A percentile compares a stretch with the other conserved stretches of the same genome.
Evolutionary conservation across 2,888 invertebrate species (phyloP).

Genomic region (Electrophaes corylata): DNA sequence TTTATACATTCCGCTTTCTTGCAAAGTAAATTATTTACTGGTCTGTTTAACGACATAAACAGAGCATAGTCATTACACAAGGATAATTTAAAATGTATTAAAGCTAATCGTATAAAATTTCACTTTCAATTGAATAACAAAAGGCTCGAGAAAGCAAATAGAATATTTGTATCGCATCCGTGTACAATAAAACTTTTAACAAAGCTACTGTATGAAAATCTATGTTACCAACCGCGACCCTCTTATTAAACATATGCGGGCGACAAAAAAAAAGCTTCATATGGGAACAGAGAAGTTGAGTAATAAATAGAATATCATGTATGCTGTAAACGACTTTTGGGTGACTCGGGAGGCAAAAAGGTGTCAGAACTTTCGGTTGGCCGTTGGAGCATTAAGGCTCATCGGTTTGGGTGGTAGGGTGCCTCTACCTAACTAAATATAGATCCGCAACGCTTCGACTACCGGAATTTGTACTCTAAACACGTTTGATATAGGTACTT

Average conservation of each 20-base stretch:
- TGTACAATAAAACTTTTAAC: constrained; percentile 49
- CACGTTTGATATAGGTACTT: constrained; percentile 52
- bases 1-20: constrained; percentile 27
- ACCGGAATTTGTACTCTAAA: constrained; percentile 67
- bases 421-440: constrained; percentile 68
- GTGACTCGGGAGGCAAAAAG: constrained; percentile 46
- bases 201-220: constrained; percentile 55
- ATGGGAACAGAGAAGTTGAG: constrained; percentile 43
- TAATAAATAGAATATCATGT: constrained; percentile 70
- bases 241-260: constrained; percentile 69
- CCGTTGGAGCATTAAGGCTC: constrained; percentile 22
- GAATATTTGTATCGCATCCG: constrained; percentile 9
- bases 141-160: constrained; percentile 9
- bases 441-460: constrained; percentile 59
- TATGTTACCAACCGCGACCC: constrained; percentile 58
- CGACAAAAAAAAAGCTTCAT: constrained; percentile 61
- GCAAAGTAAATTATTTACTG: constrained; percentile 34
- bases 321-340: constrained; percentile 53
- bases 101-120: constrained; percentile 26
- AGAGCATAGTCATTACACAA: constrained; percentile 28
- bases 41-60: constrained; percentile 35
- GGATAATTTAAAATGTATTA: constrained; percentile 35
- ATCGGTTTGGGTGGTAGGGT: constrained; percentile 46
- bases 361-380: constrained; percentile 45
- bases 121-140: constrained; percentile 29